phyloP scores from a whole-genome alignment of 2,113 vertebrate genomes.

The Tringa solitaria region DNA sequence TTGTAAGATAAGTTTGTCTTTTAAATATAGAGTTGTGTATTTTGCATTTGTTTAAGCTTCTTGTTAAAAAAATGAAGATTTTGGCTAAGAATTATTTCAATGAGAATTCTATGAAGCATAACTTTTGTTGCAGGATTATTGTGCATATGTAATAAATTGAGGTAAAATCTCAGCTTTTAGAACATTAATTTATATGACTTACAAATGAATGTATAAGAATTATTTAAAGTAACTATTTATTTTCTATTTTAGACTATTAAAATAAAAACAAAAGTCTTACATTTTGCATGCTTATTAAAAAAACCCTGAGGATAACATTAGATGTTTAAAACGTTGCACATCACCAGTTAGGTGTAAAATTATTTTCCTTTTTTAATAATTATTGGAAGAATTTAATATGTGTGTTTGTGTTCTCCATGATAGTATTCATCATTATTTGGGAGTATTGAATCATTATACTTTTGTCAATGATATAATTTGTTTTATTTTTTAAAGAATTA shows the following conservation, averaged over 20 bases:
- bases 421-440: background rate
- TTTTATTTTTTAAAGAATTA: background rate
- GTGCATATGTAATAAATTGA: background rate
- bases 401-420: background rate
- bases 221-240: background rate
- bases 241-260: background rate
- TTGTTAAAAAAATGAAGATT: background rate
- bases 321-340: background rate
- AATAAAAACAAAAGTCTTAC: background rate
- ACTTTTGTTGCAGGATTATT: background rate
- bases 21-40: background rate
- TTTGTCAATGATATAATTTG: background rate
- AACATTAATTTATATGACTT: background rate
- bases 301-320: rapidly evolving
- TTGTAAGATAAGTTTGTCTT: background rate
- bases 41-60: background rate
- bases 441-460: background rate
- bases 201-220: background rate
- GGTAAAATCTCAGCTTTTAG: background rate
- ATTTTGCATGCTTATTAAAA: background rate
- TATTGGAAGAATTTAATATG: background rate
- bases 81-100: background rate
- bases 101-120: background rate
- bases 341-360: background rate
- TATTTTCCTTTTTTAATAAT: background rate